Evolutionary conservation across 2,888 invertebrate genomes (phyloP).

Genomic region (Euproctis similis): DNA sequence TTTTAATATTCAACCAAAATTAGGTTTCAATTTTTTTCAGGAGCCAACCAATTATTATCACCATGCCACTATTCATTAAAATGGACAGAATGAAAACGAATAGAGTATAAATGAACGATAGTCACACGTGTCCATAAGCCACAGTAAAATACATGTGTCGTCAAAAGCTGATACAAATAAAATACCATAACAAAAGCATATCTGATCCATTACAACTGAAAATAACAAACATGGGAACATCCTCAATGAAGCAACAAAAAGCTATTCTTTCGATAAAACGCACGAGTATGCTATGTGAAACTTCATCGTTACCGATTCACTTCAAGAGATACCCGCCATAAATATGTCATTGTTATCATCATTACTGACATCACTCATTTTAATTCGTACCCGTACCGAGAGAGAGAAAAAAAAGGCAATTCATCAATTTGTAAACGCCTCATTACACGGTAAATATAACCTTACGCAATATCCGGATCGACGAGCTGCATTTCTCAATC

Average conservation of each 20-base stretch:
- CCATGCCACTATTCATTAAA: too few species aligned
- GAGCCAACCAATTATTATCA: too few species aligned
- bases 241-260: conserved; percentile 4
- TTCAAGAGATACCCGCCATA: conserved; percentile 24
- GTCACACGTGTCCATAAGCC: too few species aligned
- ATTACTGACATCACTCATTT: conserved; percentile 58
- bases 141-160: too few species aligned
- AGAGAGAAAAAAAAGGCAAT: conserved; percentile 28
- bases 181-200: too few species aligned
- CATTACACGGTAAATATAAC: conserved; percentile 46
- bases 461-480: conserved; percentile 36
- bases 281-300: conserved; percentile 11
- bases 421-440: conserved; percentile 59
- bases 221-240: conserved; percentile 1
- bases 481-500: conserved; percentile 42
- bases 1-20: too few species aligned
- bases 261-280: conserved; percentile 4
- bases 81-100: too few species aligned
- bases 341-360: conserved; percentile 52
- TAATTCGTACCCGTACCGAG: conserved; percentile 42
- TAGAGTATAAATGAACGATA: too few species aligned
- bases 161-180: too few species aligned
- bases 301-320: conserved; percentile 23
- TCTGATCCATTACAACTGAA: background rate
- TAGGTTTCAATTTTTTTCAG: too few species aligned